Conservation (phyloP, 2,797 vertebrate species). For the Melanotaenia trifasciata region DNA sequence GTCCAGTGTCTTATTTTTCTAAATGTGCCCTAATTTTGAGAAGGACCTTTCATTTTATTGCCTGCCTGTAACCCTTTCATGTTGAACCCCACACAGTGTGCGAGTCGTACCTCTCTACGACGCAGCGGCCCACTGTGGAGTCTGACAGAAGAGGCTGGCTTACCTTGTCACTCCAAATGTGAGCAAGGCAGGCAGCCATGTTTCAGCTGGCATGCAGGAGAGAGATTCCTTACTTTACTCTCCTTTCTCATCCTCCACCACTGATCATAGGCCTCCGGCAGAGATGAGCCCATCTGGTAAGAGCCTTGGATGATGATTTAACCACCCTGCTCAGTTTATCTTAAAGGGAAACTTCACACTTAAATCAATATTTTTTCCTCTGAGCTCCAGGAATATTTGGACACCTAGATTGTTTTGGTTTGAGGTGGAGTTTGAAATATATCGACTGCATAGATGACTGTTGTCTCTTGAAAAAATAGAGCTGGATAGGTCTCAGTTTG, state of each 20-base stretch:
- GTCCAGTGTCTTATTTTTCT: no score
- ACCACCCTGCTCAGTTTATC: background rate
- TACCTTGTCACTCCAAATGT: constrained; percentile 47
- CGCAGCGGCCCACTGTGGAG: constrained; percentile 21
- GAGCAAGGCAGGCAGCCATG: constrained; percentile 33
- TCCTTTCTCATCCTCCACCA: constrained; percentile 38
- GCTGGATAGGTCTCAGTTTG: background rate
- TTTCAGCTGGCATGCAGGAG: constrained; percentile 31
- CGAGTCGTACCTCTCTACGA: constrained; percentile 4
- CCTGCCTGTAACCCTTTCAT: background rate
- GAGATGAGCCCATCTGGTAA: constrained; percentile 20
- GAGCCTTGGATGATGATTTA: constrained; percentile 3
- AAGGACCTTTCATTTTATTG: background rate
- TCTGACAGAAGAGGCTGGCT: constrained; percentile 31
- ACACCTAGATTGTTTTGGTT: background rate
- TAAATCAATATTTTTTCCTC: background rate
- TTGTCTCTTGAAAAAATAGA: background rate
- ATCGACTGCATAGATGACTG: background rate
- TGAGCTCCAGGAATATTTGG: background rate
- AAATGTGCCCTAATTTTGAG: background rate
- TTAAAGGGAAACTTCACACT: background rate
- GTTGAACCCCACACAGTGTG: background rate
- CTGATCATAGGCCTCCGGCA: constrained; percentile 24
- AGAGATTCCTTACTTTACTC: constrained; percentile 15
- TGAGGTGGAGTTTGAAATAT: background rate